phyloP scores from a whole-genome alignment of 1,140 invertebrate species.

The Teleopsis dalmanni region DNA sequence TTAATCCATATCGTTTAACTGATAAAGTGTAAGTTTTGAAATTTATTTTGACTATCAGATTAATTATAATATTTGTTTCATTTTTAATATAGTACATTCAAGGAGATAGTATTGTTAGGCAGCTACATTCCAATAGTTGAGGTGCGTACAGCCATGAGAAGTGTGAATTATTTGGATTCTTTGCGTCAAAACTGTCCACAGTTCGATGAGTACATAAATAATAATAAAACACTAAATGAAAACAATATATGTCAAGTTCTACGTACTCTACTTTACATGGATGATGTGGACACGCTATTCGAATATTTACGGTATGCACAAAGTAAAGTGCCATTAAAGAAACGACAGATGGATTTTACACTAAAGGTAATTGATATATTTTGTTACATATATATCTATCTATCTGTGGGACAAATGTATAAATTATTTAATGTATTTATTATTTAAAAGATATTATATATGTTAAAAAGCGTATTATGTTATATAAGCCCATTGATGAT shows the following conservation, averaged over 20 bases:
- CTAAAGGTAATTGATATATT: conserved; percentile 16
- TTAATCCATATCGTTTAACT: conserved; percentile 28
- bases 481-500: too few species aligned
- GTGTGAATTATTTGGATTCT: too few species aligned
- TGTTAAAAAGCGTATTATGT: too few species aligned
- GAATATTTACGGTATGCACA: conserved; percentile 26
- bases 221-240: conserved; percentile 3
- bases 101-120: background rate
- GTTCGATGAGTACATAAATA: background rate
- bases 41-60: too few species aligned
- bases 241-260: conserved; percentile 19
- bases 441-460: too few species aligned
- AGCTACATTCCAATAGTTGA: background rate
- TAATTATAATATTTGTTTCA: too few species aligned
- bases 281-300: conserved; percentile 28
- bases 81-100: background rate
- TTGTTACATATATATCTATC: too few species aligned
- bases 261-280: conserved; percentile 28
- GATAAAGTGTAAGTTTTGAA: conserved; percentile 9
- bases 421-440: too few species aligned
- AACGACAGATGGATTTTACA: conserved; percentile 28
- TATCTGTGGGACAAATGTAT: too few species aligned
- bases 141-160: background rate
- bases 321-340: conserved; percentile 25
- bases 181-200: background rate